Percentiles rank a stretch among this genome's conserved stretches.
Evolutionary conservation across 64 coral and sea anemone species (phyloP).

Genomic region (Acropora yongei): DNA sequence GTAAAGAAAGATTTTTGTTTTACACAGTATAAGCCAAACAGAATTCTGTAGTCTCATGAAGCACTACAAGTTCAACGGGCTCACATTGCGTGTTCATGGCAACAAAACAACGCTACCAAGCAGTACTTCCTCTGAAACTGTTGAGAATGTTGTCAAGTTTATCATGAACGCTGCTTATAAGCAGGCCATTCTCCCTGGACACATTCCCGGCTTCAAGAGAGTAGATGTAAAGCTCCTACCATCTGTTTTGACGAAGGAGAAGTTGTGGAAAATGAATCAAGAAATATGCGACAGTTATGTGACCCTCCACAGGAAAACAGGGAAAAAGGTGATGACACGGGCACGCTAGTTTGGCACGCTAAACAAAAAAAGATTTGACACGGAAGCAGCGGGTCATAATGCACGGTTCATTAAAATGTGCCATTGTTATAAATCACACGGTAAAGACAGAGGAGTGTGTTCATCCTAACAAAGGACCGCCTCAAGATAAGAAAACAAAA

Average conservation of each 20-base stretch:
- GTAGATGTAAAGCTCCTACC: slow-evolving; percentile 59
- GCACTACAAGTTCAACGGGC: slow-evolving; percentile 54
- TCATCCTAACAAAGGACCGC: too few relatives aligned
- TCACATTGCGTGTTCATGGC: slow-evolving; percentile 39
- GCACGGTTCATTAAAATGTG: too few relatives aligned
- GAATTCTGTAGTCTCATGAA: slow-evolving; percentile 51
- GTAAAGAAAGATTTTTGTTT: slow-evolving; percentile 28
- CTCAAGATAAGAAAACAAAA: too few relatives aligned
- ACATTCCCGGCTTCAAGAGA: slow-evolving; percentile 64
- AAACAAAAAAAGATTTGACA: neutral
- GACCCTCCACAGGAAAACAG: too few relatives aligned
- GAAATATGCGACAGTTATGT: neutral
- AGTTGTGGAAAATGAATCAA: slow-evolving; percentile 38
- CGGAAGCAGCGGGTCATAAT: too few relatives aligned
- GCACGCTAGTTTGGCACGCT: slow-evolving; percentile 29
- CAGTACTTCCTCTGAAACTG: slow-evolving; percentile 10
- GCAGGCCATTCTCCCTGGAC: slow-evolving; percentile 58
- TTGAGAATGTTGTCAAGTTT: slow-evolving; percentile 44
- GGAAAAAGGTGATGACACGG: neutral
- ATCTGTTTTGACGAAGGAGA: slow-evolving; percentile 46
- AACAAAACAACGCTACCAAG: slow-evolving; percentile 50
- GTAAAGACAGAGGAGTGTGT: too few relatives aligned
- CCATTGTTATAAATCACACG: too few relatives aligned
- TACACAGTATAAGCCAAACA: slow-evolving; percentile 27
- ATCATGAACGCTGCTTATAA: slow-evolving; percentile 55